A percentile compares a stretch with the other conserved stretches of the same genome.
These are phyloP conservation scores for Peucedramus taeniatus DNA, from an alignment of 2,113 vertebrate genomes.

Conservation along the genomic window DNA sequence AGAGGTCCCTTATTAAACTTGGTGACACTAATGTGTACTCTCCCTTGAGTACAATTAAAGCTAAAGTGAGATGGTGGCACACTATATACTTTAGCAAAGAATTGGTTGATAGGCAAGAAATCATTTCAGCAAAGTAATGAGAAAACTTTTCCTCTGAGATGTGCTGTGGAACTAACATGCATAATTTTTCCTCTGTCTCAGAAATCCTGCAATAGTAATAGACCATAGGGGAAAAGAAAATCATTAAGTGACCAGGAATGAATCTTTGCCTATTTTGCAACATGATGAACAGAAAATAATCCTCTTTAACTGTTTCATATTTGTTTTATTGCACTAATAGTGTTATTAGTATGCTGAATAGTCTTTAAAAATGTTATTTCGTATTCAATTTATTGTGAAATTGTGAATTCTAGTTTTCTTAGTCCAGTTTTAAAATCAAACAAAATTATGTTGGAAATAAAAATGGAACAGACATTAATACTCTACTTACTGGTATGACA, in stretches of 20 bases:
- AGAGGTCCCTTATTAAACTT: constrained; percentile 43
- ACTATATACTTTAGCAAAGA: not conserved
- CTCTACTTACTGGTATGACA: not conserved
- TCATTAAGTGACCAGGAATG: constrained; percentile 1
- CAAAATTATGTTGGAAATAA: not conserved
- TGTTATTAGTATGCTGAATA: not conserved
- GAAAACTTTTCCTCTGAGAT: constrained; percentile 30
- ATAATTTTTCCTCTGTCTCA: constrained; percentile 18
- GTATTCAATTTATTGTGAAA: not conserved
- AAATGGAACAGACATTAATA: not conserved
- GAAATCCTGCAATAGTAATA: constrained; percentile 22
- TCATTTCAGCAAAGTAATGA: constrained; percentile 59
- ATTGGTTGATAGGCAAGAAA: constrained; percentile 23
- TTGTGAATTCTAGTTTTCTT: not conserved
- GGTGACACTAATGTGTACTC: constrained; percentile 18
- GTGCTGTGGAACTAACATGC: not conserved
- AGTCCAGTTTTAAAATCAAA: not conserved
- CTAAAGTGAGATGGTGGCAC: constrained; percentile 15
- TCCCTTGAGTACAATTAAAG: constrained; percentile 67
- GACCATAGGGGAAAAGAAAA: not conserved
- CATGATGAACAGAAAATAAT: not conserved
- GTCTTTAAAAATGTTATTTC: not conserved
- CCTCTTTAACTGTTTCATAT: not conserved
- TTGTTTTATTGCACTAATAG: not conserved
- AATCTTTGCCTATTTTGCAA: not conserved